These are phyloP conservation scores for Petrocephalus zakoni DNA, from an alignment of 2,113 vertebrate genomes.

Conservation along the genomic window DNA sequence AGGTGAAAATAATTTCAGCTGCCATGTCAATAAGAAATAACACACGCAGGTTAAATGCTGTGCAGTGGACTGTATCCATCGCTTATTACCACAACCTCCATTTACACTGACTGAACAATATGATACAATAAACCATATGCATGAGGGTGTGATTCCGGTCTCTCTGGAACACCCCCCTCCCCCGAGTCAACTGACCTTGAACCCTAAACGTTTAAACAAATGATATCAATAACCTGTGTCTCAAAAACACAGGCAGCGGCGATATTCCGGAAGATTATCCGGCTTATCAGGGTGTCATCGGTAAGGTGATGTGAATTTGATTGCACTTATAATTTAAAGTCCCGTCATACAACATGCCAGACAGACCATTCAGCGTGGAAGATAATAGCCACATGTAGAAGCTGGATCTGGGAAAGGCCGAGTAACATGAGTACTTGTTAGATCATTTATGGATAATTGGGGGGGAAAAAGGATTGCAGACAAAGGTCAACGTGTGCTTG, in stretches of 20 bases:
- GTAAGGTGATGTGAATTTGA: not conserved
- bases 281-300: not conserved
- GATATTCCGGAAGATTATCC: not conserved
- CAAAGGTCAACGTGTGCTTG: not conserved
- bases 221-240: not conserved
- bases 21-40: not conserved
- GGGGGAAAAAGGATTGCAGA: not conserved
- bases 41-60: not conserved
- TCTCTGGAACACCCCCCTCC: not conserved
- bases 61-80: not conserved
- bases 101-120: not conserved
- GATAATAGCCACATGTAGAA: not conserved
- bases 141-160: not conserved
- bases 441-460: no score
- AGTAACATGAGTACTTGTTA: no score
- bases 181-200: not conserved
- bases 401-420: not conserved
- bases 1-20: not conserved
- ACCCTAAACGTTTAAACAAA: not conserved
- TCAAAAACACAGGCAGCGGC: not conserved
- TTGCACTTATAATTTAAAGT: not conserved
- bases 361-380: not conserved
- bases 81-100: not conserved
- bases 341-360: not conserved
- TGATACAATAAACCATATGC: not conserved